Evolutionary conservation across 2,113 vertebrate species (phyloP).

Genomic region (Tautogolabrus adspersus): DNA sequence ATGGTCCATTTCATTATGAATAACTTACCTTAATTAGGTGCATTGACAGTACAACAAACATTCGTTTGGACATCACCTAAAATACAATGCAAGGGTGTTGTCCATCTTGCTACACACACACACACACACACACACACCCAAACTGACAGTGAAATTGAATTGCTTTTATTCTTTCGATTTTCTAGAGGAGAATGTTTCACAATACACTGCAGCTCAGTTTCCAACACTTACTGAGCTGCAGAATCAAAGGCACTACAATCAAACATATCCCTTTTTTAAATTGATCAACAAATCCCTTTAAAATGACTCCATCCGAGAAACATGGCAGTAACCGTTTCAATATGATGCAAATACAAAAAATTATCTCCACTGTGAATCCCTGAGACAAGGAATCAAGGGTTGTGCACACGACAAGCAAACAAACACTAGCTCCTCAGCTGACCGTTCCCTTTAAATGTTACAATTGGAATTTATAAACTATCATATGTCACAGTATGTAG

Average conservation of each 20-base stretch:
- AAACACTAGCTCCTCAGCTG: background rate
- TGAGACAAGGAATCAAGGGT: constrained; percentile 48
- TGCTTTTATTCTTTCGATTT: constrained; percentile 27
- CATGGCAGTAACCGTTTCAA: constrained; percentile 10
- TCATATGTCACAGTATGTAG: background rate
- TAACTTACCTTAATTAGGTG: too few species aligned
- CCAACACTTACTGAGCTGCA: background rate
- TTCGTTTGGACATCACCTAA: too few species aligned
- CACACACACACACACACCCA: too few species aligned
- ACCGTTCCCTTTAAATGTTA: constrained; percentile 40
- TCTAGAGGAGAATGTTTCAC: constrained; percentile 12
- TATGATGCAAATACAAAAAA: constrained; percentile 12
- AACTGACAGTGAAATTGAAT: background rate
- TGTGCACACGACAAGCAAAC: background rate
- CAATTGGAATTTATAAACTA: background rate
- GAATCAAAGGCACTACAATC: constrained; percentile 17
- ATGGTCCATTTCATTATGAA: too few species aligned
- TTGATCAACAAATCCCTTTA: constrained; percentile 29
- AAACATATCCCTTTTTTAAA: constrained; percentile 35
- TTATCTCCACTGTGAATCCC: constrained; percentile 44
- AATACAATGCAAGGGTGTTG: background rate
- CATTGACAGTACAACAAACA: too few species aligned
- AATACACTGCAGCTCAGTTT: background rate
- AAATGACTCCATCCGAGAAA: constrained; percentile 1
- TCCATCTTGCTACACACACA: too few species aligned